Conservation (phyloP, 2,797 vertebrate genomes). For the Lepus townsendii region DNA sequence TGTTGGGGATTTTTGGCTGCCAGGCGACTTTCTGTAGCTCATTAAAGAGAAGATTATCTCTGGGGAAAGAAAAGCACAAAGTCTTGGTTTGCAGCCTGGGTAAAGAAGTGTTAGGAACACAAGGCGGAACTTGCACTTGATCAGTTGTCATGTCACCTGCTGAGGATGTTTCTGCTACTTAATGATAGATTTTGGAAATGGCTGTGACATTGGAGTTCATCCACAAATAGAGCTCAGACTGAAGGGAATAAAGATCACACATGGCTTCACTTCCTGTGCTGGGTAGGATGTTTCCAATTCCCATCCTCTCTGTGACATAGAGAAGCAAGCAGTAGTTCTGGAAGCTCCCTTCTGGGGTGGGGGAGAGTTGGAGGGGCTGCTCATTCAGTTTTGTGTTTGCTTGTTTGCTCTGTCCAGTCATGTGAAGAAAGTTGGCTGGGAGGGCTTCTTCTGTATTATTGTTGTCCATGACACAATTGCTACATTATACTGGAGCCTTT, state of each 20-base stretch:
- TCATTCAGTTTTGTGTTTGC: conserved; percentile 4
- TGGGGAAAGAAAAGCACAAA: conserved; percentile 53
- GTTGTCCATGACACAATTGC: conserved; percentile 75
- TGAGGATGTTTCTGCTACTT: conserved; percentile 59
- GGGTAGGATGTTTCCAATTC: conserved; percentile 3
- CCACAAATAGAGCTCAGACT: conserved; percentile 55
- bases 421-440: conserved; percentile 77
- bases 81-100: conserved; percentile 69
- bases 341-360: conserved; percentile 55
- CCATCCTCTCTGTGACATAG: background rate
- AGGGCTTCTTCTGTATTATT: conserved; percentile 71
- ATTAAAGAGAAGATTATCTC: conserved; percentile 81
- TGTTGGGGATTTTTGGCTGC: conserved; percentile 62
- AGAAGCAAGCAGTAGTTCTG: conserved; percentile 25
- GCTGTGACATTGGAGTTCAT: conserved; percentile 62
- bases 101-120: conserved; percentile 60
- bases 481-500: conserved; percentile 76
- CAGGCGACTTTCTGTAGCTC: conserved; percentile 69
- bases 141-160: conserved; percentile 74
- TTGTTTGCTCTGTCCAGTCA: conserved; percentile 80
- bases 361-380: conserved; percentile 3
- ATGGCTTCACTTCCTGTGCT: conserved; percentile 61
- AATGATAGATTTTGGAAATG: conserved; percentile 75
- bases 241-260: conserved; percentile 64
- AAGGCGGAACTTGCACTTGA: conserved; percentile 69